phyloP scores from a whole-genome alignment of 2,797 vertebrate species.

The Caiman crocodilus region DNA sequence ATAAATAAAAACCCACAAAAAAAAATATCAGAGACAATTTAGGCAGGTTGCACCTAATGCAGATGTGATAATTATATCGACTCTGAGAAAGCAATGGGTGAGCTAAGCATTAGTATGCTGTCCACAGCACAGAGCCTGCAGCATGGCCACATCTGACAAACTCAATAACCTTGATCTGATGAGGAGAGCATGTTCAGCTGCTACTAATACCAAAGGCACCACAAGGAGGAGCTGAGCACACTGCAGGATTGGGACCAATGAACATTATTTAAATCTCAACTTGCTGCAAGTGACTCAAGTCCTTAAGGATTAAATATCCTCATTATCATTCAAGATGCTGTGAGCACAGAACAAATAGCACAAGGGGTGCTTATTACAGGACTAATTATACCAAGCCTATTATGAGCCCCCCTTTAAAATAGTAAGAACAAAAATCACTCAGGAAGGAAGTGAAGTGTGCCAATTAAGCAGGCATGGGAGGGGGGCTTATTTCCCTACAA shows the following conservation, averaged over 20 bases:
- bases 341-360: not conserved
- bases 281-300: fast-evolving
- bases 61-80: not conserved
- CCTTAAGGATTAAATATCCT: not conserved
- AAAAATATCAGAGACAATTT: not conserved
- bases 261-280: not conserved
- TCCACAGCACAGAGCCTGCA: not conserved
- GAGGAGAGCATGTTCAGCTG: not conserved
- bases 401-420: not conserved
- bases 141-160: not conserved
- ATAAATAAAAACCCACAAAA: too few species aligned
- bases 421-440: not conserved
- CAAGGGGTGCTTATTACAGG: not conserved
- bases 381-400: not conserved
- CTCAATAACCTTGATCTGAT: not conserved
- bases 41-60: too few species aligned
- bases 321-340: not conserved
- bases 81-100: fast-evolving
- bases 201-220: not conserved
- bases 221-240: not conserved
- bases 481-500: not conserved
- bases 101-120: not conserved
- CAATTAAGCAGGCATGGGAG: not conserved
- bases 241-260: not conserved
- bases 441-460: not conserved